These are phyloP conservation scores for human (Homo sapiens) DNA, from an alignment of 2,113 vertebrate genomes.

Conservation along the genomic window DNA sequence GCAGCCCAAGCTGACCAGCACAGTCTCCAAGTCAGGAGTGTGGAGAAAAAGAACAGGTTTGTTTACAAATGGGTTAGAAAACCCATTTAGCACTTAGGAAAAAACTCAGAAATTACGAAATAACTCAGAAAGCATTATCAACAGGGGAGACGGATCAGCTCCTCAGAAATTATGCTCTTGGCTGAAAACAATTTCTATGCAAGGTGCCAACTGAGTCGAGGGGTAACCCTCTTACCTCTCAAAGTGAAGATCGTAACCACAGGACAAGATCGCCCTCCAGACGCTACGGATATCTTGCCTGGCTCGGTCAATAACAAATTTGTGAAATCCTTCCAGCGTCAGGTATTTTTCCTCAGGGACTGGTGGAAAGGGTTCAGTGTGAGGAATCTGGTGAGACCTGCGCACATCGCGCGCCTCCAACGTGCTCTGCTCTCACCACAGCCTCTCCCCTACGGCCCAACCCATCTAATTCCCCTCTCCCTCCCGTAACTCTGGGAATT, in stretches of 20 bases:
- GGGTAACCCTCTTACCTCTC: conserved; percentile 87
- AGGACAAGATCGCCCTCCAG: conserved; percentile 96
- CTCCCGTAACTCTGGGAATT: background rate
- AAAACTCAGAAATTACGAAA: background rate
- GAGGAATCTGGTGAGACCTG: background rate
- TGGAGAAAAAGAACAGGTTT: background rate
- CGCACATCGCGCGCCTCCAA: accelerated
- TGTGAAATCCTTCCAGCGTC: conserved; percentile 97
- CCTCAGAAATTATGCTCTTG: background rate
- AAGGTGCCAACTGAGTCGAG: background rate
- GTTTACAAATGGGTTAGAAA: background rate
- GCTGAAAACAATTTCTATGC: background rate
- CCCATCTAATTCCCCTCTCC: accelerated
- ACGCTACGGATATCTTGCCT: conserved; percentile 98
- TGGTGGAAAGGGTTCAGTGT: conserved; percentile 57
- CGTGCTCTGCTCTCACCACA: accelerated
- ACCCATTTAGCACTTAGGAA: background rate
- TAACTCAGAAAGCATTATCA: background rate
- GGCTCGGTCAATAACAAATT: conserved; percentile 94
- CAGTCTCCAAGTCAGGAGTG: no score
- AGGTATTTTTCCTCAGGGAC: conserved; percentile 96
- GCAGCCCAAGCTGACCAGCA: background rate
- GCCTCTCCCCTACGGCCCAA: background rate
- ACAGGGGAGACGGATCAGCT: background rate
- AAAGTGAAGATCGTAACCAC: conserved; percentile 97